Evolutionary conservation across 2,113 vertebrate species (phyloP), one percentile per base, ranked within the genome.

Genomic region (Hemichromis elongatus): DNA sequence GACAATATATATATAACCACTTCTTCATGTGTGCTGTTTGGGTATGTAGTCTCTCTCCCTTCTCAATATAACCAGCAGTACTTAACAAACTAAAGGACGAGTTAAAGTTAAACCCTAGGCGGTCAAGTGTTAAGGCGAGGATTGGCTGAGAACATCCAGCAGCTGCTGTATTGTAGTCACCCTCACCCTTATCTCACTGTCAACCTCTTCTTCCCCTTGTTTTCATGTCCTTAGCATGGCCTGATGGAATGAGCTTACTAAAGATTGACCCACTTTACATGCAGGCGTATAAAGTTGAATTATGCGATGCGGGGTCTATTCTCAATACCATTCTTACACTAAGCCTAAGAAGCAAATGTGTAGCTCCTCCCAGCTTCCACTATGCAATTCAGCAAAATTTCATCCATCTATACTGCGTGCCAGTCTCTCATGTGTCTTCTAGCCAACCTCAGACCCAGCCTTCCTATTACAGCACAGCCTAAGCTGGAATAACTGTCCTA

Each of bases 251-350:
- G 56, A 68, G 81, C 77, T 93, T 92, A 92, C 59, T 50, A 70
- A 80, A 88, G 91, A 90, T 75, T 93, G 89, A 92, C 88, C 90
- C 85, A 92, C 82, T 92, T 94, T 88, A 87, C 63, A 80, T 57
- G 68, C 24, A 9, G 8, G 77, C 59, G 10, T 73, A 53, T 81
- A 61, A 88, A 80, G 80, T 77, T 84, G 55, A 55, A 61, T 79
- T 78, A 79, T 75, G 68, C 5, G 5, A 54, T 40, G 19, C n/a
- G 28, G 37, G 33, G 45, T 57, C 9, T n/a, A 45, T 80, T 77
- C 35, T 53, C 19, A 8, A 75, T 53, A n/a, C 35, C 12, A 4
- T n/a, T 77, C 30, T 70, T 73, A 80, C 56, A 16, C 35, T 59
- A 77, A 88, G 50, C 55, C 80, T 26, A 14, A 3, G 21, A 73